phyloP scores from a whole-genome alignment of 1,140 invertebrate species.

The Alviniconcha marisindica region DNA sequence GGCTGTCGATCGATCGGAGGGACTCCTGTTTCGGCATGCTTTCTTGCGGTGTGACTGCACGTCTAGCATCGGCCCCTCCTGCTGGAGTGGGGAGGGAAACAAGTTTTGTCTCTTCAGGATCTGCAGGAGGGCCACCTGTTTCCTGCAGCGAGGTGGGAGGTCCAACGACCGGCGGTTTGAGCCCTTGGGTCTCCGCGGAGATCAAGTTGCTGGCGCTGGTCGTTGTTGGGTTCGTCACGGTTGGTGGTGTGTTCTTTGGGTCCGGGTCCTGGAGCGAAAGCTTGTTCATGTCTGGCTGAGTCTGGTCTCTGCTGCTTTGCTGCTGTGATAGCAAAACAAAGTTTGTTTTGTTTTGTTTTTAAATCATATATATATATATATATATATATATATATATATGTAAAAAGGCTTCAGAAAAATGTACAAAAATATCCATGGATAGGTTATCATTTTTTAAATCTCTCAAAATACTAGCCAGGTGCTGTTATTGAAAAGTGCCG shows the following conservation, averaged over 20 bases:
- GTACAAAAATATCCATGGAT: background rate
- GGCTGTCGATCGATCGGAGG: background rate
- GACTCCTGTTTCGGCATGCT: constrained; percentile 20
- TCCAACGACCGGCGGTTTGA: background rate
- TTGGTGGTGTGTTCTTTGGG: background rate
- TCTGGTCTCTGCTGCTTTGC: too few species aligned
- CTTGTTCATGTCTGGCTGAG: background rate
- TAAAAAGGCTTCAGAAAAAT: background rate
- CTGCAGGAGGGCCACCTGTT: background rate
- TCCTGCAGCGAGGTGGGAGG: constrained; percentile 15
- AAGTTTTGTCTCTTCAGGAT: constrained; percentile 19
- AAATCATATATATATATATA: too few species aligned
- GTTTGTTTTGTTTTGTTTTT: background rate
- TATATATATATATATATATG: too few species aligned
- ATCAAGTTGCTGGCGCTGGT: background rate
- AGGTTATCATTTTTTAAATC: background rate
- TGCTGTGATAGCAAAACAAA: background rate
- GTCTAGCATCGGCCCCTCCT: background rate
- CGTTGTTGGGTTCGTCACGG: background rate
- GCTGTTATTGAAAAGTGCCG: too few species aligned
- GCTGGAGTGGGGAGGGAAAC: background rate
- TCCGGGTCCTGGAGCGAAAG: background rate
- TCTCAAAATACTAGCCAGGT: background rate
- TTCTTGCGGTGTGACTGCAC: background rate
- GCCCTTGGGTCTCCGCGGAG: background rate